These are phyloP conservation scores for Poecilus cupreus DNA, from an alignment of 2,888 invertebrate genomes.

Conservation along the genomic window DNA sequence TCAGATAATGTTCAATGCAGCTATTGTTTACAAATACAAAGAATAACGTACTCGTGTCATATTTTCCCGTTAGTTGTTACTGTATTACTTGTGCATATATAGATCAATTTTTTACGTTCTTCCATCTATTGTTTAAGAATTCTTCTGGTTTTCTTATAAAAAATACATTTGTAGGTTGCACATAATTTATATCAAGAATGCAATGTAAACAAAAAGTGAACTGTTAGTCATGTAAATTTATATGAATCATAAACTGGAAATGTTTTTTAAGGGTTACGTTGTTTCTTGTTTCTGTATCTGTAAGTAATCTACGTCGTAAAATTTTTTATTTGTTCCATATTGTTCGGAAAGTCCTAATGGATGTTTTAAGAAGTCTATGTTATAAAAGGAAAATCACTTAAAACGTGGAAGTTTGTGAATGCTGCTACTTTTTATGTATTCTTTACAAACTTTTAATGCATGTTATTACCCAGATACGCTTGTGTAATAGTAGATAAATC, in stretches of 20 bases:
- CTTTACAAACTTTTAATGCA: neutral
- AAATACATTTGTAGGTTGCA: neutral
- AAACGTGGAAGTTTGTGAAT: neutral
- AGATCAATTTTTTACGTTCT: slow-evolving; percentile 12
- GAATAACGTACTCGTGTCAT: neutral
- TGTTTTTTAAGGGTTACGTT: slow-evolving; percentile 6
- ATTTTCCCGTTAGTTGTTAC: slow-evolving; percentile 19
- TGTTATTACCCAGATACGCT: neutral
- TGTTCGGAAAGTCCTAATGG: neutral
- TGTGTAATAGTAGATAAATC: no score
- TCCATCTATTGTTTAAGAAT: neutral
- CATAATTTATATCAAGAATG: slow-evolving; percentile 13
- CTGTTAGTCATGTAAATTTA: slow-evolving; percentile 28
- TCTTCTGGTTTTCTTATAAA: neutral
- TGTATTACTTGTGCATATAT: slow-evolving; percentile 20
- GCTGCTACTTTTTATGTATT: neutral
- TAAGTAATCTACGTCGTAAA: neutral
- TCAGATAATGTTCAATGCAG: neutral
- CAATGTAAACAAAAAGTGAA: slow-evolving; percentile 1
- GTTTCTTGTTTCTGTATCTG: neutral
- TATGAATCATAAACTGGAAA: slow-evolving; percentile 16
- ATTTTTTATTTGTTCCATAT: neutral
- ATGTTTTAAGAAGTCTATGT: neutral
- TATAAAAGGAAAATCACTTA: neutral
- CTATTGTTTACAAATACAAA: slow-evolving; percentile 19